phyloP scores from a whole-genome alignment of 2,888 invertebrate species.

The Sabatieria punctata region DNA sequence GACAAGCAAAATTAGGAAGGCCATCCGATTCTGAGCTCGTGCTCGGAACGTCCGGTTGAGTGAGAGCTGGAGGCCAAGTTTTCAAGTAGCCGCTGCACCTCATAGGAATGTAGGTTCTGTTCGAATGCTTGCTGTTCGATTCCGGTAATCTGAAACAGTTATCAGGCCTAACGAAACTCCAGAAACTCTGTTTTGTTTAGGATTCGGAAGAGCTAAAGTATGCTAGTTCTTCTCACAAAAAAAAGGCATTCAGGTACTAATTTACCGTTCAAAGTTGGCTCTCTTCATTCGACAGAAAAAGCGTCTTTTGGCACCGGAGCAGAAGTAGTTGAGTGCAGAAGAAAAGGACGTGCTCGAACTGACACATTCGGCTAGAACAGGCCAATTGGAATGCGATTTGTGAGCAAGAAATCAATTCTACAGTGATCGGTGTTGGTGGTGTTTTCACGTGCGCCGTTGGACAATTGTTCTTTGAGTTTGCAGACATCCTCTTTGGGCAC shows the following conservation, averaged over 20 bases:
- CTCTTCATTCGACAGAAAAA: constrained; percentile 91
- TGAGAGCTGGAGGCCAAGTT: constrained; percentile 55
- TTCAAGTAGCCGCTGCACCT: constrained; percentile 79
- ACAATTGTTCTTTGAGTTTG: constrained; percentile 52
- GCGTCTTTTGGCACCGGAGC: constrained; percentile 71
- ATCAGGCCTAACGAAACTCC: constrained; percentile 1
- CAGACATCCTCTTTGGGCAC: constrained; percentile 82
- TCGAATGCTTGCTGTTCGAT: background rate
- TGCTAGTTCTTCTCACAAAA: too few relatives aligned
- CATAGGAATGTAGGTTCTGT: background rate
- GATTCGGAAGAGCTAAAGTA: too few relatives aligned
- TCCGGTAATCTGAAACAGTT: constrained; percentile 2
- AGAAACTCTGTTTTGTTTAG: too few relatives aligned
- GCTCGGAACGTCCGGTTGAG: constrained; percentile 8
- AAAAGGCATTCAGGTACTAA: too few relatives aligned
- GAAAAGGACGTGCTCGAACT: constrained; percentile 25
- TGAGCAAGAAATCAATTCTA: too few relatives aligned
- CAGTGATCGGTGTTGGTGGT: too few relatives aligned
- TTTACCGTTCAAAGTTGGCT: too few relatives aligned
- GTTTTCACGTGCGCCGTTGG: too few relatives aligned
- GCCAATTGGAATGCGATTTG: too few relatives aligned
- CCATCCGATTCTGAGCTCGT: constrained; percentile 14
- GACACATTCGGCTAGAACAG: too few relatives aligned
- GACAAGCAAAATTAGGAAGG: constrained; percentile 22
- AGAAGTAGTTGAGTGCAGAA: constrained; percentile 40